Conservation (phyloP, 2,888 invertebrate genomes). For the Diarsia mendica region DNA sequence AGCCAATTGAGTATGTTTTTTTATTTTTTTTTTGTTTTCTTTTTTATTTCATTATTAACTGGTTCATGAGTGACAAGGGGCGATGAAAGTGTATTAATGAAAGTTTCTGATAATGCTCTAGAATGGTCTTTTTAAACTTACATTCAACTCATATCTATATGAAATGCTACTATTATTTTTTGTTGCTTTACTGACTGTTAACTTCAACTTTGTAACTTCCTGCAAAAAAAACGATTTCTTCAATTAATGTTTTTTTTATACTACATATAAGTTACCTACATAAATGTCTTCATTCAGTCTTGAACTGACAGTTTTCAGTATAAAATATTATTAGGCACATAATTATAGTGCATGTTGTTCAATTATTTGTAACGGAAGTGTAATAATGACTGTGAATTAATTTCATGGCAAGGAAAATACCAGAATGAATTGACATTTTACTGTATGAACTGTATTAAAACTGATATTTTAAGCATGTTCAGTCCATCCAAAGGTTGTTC, state of each 20-base stretch:
- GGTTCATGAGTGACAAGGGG: constrained; percentile 8
- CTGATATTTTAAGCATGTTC: not conserved
- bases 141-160: not conserved
- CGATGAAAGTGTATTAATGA: constrained; percentile 24
- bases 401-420: not conserved
- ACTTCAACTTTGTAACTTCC: not conserved
- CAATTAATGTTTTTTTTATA: not conserved
- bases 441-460: not conserved
- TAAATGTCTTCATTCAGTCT: not conserved
- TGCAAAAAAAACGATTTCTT: no score
- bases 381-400: not conserved
- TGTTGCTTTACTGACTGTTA: not conserved
- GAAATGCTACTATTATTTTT: not conserved
- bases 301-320: not conserved
- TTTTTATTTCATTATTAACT: constrained; percentile 19
- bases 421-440: not conserved
- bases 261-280: no score
- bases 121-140: not conserved
- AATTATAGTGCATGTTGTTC: not conserved
- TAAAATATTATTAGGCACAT: not conserved
- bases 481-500: not conserved
- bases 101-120: constrained; percentile 16
- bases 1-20: constrained; percentile 34
- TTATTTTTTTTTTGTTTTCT: not conserved
- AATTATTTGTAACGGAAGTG: not conserved